These are phyloP conservation scores for Romanogobio albipinnatus DNA, from an alignment of 2,113 vertebrate genomes.

Conservation along the genomic window DNA sequence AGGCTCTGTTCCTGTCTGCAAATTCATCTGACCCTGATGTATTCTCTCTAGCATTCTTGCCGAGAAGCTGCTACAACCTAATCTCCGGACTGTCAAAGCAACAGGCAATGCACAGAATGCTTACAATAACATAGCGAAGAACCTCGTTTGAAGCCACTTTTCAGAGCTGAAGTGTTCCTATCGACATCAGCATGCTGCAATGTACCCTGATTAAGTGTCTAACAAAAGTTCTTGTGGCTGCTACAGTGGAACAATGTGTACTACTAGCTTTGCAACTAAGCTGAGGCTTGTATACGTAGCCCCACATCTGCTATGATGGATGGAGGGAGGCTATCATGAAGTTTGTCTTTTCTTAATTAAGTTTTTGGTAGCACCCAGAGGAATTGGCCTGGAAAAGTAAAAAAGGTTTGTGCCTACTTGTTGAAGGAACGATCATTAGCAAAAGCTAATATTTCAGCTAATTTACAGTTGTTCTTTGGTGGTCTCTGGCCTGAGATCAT, in stretches of 20 bases:
- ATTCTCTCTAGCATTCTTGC: constrained; percentile 39
- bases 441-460: constrained; percentile 86
- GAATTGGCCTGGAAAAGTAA: constrained; percentile 41
- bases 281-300: constrained; percentile 54
- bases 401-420: constrained; percentile 68
- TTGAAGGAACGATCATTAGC: constrained; percentile 83
- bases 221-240: constrained; percentile 15
- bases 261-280: constrained; percentile 35
- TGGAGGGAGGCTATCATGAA: constrained; percentile 47
- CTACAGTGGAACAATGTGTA: constrained; percentile 11
- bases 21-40: constrained; percentile 12
- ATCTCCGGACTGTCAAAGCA: constrained; percentile 26
- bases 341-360: constrained; percentile 61
- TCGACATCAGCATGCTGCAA: neutral
- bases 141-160: constrained; percentile 14
- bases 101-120: constrained; percentile 9
- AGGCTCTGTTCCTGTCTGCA: constrained; percentile 39
- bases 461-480: constrained; percentile 86
- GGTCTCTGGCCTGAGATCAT: constrained; percentile 75
- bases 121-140: neutral
- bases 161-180: neutral
- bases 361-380: constrained; percentile 47
- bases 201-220: neutral
- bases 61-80: constrained; percentile 26
- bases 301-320: constrained; percentile 52